These are phyloP conservation scores for Siderastrea radians DNA, from an alignment of 92 coral and sea anemone species.

Conservation along the genomic window DNA sequence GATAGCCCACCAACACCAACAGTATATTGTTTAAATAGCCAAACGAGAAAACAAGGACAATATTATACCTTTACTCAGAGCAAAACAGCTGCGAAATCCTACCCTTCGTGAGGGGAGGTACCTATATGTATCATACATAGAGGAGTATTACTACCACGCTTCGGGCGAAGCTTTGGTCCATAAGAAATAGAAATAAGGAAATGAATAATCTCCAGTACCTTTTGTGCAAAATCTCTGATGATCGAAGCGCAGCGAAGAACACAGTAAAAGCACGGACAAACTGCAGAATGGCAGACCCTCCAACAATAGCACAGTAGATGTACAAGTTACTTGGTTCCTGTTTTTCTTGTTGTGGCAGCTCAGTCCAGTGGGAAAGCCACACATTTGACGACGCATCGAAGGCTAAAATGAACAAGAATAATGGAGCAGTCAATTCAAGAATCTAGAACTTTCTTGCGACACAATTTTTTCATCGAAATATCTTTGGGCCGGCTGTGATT, in stretches of 20 bases:
- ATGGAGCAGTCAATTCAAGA: neutral
- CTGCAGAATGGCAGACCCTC: constrained; percentile 42
- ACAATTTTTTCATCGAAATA: neutral
- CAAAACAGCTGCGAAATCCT: too few relatives aligned
- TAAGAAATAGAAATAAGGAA: too few relatives aligned
- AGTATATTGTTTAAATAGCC: too few relatives aligned
- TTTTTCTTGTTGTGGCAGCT: constrained; percentile 12
- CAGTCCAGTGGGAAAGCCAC: constrained; percentile 65
- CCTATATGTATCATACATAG: too few relatives aligned
- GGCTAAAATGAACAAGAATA: neutral
- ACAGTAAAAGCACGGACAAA: constrained; percentile 37
- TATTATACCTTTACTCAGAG: too few relatives aligned
- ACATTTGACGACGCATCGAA: constrained; percentile 39
- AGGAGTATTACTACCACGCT: too few relatives aligned
- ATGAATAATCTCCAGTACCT: neutral
- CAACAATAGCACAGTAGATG: constrained; percentile 44
- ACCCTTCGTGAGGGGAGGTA: too few relatives aligned
- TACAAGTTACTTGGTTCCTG: constrained; percentile 18
- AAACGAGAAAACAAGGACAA: too few relatives aligned
- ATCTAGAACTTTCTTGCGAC: neutral
- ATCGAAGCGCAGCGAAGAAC: constrained; percentile 37
- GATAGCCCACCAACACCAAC: too few relatives aligned
- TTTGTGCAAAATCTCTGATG: constrained; percentile 45
- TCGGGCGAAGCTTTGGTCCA: too few relatives aligned
- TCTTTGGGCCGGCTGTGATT: too few relatives aligned